Conservation (phyloP, 2,888 invertebrate species). For the Drymonia ruficornis region DNA sequence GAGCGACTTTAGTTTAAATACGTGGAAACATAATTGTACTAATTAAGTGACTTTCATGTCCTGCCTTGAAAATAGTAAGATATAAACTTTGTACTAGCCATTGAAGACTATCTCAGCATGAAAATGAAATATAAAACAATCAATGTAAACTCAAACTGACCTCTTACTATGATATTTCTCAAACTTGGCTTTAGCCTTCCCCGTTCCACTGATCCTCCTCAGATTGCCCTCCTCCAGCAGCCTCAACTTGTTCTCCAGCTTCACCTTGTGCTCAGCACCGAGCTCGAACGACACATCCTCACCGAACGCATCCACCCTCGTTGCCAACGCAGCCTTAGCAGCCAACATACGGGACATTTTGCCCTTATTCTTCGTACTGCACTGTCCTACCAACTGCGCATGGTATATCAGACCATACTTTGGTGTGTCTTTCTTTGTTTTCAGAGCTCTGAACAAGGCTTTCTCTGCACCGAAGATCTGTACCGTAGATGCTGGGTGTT, state of each 20-base stretch:
- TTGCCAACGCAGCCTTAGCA: conserved; percentile 96
- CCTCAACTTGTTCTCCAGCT: conserved; percentile 91
- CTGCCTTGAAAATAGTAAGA: too few relatives aligned
- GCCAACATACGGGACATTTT: conserved; percentile 98
- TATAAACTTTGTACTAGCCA: too few relatives aligned
- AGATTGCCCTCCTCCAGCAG: conserved; percentile 94
- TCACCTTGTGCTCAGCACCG: conserved; percentile 95
- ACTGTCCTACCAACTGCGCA: conserved; percentile 95
- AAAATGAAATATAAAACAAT: too few relatives aligned
- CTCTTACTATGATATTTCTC: conserved; percentile 96
- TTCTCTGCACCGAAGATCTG: conserved; percentile 99
- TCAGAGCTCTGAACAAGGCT: conserved; percentile 97
- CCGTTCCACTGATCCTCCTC: conserved; percentile 93
- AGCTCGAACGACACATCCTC: conserved; percentile 94
- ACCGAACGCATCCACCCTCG: conserved; percentile 97
- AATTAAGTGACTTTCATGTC: too few relatives aligned
- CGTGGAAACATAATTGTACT: too few relatives aligned
- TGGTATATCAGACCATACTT: conserved; percentile 99
- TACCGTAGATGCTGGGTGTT: conserved; percentile 98
- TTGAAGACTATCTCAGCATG: too few relatives aligned
- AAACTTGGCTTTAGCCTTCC: conserved; percentile 94
- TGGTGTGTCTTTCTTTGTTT: conserved; percentile 98
- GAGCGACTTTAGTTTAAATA: too few relatives aligned
- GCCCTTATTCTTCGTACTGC: conserved; percentile 96
- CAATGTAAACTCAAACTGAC: conserved; percentile 54